Evolutionary conservation across 2,888 invertebrate species (phyloP), one percentile per base, ranked within the genome.

Genomic region (Cetonia aurata): DNA sequence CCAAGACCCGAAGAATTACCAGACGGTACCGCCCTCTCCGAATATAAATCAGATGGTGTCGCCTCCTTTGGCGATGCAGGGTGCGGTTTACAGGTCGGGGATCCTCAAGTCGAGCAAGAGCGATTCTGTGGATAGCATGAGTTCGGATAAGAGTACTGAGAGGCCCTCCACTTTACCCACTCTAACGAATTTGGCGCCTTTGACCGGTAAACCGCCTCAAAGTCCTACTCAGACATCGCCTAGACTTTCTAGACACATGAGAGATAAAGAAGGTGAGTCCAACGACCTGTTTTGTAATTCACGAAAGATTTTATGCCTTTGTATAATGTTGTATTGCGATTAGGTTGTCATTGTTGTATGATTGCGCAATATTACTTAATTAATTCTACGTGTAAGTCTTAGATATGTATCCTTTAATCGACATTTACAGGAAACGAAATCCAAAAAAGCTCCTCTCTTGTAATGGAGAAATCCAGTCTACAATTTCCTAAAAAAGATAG

Each of bases 161-260:
- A 71, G 79, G 44, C 77, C 78, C 1, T 76, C 71, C 42, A 79
- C 78, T 31, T 69, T 82, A 56, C 78, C 81, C 0, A 78, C 73
- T 52, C 70, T 81, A 44, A 71, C 79, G 4, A 79, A 76, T 69
- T 74, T 83, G 56, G 76, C 79, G 31, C 82, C 82, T 3, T 77
- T 88, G 15, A 82, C 83, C 25, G 78, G 85, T 8, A 91, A 91
- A 79, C 90, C 90, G 19, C 91, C 91, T 0, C 88, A 90, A 70
- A 90, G 91, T 33, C 90, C 91, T 0, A 89, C 89, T 0, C 89
- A 89, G 76, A 85, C 88, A 37, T 89, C 89, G 10, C 87, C 89
- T 3, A 82, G 88, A 56, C 80, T 86, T 57, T 79, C 84, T 10
- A 82, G 85, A 72, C 83, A 83, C 72, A 41, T 55, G 1, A 60